Percentiles rank a stretch among this genome's conserved stretches.
Conservation (phyloP, 2,888 invertebrate genomes). For the Fragum fragum region DNA sequence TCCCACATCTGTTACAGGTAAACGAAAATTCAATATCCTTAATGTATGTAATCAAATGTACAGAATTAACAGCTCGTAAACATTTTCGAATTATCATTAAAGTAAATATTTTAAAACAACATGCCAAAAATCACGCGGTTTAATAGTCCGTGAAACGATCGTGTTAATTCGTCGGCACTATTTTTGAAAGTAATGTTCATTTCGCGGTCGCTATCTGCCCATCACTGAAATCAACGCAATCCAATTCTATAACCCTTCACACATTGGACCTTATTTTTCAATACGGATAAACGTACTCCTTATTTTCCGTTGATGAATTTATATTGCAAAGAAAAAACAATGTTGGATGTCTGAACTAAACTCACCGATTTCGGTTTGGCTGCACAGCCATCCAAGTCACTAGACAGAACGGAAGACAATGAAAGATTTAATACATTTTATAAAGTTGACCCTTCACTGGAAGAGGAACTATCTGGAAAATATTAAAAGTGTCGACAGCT, state of each 20-base stretch:
- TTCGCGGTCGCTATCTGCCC: neutral
- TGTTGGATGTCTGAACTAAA: no score
- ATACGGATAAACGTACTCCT: neutral
- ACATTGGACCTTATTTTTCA: neutral
- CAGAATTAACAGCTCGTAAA: neutral
- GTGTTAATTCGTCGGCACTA: neutral
- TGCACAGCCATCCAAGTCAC: no score
- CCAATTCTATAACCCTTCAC: neutral
- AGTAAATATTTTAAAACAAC: neutral
- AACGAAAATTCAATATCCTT: neutral
- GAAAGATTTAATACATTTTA: no score
- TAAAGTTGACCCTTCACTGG: no score
- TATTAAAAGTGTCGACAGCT: no score
- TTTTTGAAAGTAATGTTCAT: conserved; percentile 6
- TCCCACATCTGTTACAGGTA: neutral
- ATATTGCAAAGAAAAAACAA: no score
- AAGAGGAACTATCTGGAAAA: no score
- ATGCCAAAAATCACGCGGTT: conserved; percentile 9
- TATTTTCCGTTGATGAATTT: no score
- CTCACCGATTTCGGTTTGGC: no score
- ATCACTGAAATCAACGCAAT: neutral
- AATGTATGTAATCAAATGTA: neutral
- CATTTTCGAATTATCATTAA: neutral
- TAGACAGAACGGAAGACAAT: no score
- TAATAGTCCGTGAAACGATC: conserved; percentile 10